phyloP scores from a whole-genome alignment of 2,888 invertebrate genomes.

The Isoperla grammatica region DNA sequence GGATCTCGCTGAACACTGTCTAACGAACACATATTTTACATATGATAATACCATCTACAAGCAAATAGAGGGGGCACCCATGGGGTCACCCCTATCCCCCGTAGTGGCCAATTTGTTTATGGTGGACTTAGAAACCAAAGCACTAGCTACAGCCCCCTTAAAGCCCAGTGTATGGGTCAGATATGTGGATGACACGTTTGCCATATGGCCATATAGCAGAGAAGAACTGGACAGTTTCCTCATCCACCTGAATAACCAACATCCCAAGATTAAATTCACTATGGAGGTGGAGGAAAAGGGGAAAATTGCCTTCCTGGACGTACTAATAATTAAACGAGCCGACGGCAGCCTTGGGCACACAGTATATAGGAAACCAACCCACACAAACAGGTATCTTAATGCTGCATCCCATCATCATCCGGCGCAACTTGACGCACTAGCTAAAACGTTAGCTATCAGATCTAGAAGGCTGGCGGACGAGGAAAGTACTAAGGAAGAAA shows the following conservation, averaged over 20 bases:
- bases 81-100: background rate
- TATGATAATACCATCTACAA: background rate
- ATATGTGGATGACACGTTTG: background rate
- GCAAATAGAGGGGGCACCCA: background rate
- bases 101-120: background rate
- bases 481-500: too few relatives aligned
- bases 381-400: too few relatives aligned
- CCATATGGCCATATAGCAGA: background rate
- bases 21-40: background rate
- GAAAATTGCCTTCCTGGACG: background rate
- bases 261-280: conserved; percentile 3
- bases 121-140: background rate
- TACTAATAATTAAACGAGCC: background rate
- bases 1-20: background rate
- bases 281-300: conserved; percentile 8
- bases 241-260: background rate
- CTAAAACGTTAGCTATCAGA: too few relatives aligned
- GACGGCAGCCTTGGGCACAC: too few relatives aligned
- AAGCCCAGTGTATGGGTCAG: background rate
- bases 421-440: too few relatives aligned
- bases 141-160: background rate
- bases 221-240: background rate
- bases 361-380: too few relatives aligned
- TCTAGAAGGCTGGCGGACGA: too few relatives aligned
- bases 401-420: too few relatives aligned